A percentile compares a stretch with the other conserved stretches of the same genome.
phyloP scores from a whole-genome alignment of 2,888 invertebrate species.

The Linnaemya vulpina region DNA sequence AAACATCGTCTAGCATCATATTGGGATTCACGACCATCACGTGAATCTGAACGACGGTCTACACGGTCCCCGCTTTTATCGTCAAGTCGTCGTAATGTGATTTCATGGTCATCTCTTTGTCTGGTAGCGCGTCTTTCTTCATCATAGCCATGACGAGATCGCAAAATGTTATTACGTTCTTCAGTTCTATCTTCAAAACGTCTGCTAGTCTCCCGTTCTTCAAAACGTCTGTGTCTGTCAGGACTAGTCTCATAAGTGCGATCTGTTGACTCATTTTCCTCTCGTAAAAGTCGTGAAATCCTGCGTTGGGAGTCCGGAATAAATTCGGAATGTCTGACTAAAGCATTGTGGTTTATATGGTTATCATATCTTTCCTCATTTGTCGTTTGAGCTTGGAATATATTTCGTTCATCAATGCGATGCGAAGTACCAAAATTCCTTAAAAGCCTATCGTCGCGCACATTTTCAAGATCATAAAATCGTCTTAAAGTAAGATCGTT shows the following conservation, averaged over 20 bases:
- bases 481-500: background rate
- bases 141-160: background rate
- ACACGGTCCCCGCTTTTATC: background rate
- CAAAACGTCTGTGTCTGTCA: background rate
- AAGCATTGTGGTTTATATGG: background rate
- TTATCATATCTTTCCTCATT: background rate
- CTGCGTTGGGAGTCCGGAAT: background rate
- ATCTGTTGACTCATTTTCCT: background rate
- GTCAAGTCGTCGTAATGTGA: no score
- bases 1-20: background rate
- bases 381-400: no score
- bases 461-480: background rate
- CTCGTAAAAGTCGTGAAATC: background rate
- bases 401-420: background rate
- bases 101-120: background rate
- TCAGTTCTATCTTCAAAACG: background rate
- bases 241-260: background rate
- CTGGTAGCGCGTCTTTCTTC: background rate
- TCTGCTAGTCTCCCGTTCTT: background rate
- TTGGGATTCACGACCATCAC: background rate
- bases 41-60: conserved; percentile 8
- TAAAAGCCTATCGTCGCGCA: background rate
- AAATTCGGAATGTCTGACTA: background rate
- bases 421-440: background rate
- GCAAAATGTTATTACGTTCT: background rate